phyloP scores from a whole-genome alignment of 1,140 invertebrate genomes.

The Listronotus oregonensis region DNA sequence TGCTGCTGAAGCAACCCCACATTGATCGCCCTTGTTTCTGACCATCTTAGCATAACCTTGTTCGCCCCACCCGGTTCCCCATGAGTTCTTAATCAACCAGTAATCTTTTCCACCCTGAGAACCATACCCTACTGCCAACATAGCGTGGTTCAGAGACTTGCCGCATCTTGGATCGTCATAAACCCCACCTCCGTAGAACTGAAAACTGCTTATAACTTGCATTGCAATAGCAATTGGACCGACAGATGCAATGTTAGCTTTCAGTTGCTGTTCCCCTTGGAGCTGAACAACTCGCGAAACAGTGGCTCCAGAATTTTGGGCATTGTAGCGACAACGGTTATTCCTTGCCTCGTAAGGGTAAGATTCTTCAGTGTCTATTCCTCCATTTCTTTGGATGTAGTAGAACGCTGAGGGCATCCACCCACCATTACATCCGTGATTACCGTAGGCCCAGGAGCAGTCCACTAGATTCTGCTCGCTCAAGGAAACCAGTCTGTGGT shows the following conservation, averaged over 20 bases:
- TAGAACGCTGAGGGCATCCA: slow-evolving; percentile 64
- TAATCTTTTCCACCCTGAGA: slow-evolving; percentile 67
- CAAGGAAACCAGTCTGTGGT: slow-evolving; percentile 82
- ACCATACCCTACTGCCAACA: slow-evolving; percentile 83
- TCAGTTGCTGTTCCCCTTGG: slow-evolving; percentile 65
- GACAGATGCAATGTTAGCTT: slow-evolving; percentile 72
- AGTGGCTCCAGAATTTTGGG: background rate
- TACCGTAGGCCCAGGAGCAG: slow-evolving; percentile 75
- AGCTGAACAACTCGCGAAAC: slow-evolving; percentile 61
- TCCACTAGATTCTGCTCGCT: slow-evolving; percentile 97
- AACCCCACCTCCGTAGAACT: slow-evolving; percentile 63
- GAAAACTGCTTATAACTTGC: slow-evolving; percentile 82
- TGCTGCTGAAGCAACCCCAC: slow-evolving; percentile 66
- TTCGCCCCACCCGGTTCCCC: slow-evolving; percentile 80
- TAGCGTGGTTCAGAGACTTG: slow-evolving; percentile 78
- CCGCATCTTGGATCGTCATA: slow-evolving; percentile 7
- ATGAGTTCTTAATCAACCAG: slow-evolving; percentile 86
- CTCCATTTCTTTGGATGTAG: slow-evolving; percentile 68
- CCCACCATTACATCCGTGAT: slow-evolving; percentile 70
- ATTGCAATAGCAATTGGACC: slow-evolving; percentile 69
- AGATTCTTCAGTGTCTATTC: slow-evolving; percentile 68
- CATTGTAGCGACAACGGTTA: slow-evolving; percentile 7
- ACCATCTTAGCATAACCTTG: slow-evolving; percentile 67
- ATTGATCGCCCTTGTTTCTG: slow-evolving; percentile 63
- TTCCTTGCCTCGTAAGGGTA: slow-evolving; percentile 63